phyloP scores from a whole-genome alignment of 2,113 vertebrate genomes.

The Myrmecobius fasciatus region DNA sequence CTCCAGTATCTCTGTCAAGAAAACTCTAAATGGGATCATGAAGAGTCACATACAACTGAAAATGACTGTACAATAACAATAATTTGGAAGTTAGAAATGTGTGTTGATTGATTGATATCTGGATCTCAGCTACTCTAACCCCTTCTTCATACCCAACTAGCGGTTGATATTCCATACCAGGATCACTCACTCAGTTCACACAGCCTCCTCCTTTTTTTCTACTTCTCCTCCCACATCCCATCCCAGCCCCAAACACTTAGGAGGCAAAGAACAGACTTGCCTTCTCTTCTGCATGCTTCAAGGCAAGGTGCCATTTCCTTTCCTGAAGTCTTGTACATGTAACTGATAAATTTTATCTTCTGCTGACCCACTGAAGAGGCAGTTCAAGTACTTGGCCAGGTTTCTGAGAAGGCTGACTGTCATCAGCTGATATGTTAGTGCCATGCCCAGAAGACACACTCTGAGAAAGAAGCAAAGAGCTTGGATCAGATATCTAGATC shows the following conservation, averaged over 20 bases:
- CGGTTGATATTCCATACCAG: neutral
- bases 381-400: conserved; percentile 71
- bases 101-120: neutral
- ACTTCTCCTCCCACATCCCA: too few species aligned
- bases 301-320: conserved; percentile 42
- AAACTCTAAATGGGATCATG: neutral
- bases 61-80: neutral
- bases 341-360: conserved; percentile 72
- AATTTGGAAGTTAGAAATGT: neutral
- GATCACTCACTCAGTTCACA: neutral
- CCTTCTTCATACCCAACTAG: neutral
- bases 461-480: conserved; percentile 67
- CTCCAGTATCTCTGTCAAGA: neutral
- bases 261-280: neutral
- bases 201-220: neutral
- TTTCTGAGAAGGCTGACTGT: conserved; percentile 76
- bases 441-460: conserved; percentile 40
- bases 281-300: neutral
- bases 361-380: neutral
- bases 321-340: conserved; percentile 49
- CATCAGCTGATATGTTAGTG: conserved; percentile 63
- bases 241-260: neutral
- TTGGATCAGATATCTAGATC: conserved; percentile 76
- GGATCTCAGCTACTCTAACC: neutral
- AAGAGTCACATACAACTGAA: neutral